A percentile compares a stretch with the other conserved stretches of the same genome.
Conservation (phyloP, 2,888 invertebrate genomes). For the Pollenia amentaria region DNA sequence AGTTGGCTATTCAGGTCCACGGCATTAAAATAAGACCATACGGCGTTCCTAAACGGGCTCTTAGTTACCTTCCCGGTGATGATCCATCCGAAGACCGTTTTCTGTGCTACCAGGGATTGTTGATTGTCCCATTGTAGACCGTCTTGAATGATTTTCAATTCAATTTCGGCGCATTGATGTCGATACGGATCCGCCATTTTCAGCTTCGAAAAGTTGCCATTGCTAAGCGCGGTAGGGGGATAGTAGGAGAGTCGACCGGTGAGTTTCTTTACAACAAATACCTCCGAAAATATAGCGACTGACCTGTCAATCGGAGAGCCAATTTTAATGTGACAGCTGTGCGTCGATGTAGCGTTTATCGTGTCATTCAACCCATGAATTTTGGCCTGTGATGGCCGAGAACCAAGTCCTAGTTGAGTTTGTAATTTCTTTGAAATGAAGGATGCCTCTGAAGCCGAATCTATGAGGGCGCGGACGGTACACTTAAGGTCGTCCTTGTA, state of each 20-base stretch:
- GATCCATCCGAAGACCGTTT: constrained; percentile 37
- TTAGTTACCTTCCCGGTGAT: not conserved
- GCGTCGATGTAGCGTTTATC: too few relatives aligned
- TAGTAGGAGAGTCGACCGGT: constrained; percentile 4
- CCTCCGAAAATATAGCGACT: too few relatives aligned
- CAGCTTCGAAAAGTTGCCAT: not conserved
- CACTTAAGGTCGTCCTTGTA: too few relatives aligned
- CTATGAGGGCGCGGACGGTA: not conserved
- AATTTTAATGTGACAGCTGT: not conserved
- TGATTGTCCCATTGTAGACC: not conserved
- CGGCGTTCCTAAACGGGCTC: not conserved
- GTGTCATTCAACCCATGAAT: too few relatives aligned
- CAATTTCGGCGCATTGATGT: not conserved
- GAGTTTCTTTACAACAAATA: constrained; percentile 4
- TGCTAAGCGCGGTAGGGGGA: not conserved
- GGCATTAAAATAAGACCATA: not conserved
- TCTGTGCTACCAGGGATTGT: constrained; percentile 24
- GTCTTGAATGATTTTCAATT: not conserved
- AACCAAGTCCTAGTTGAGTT: too few relatives aligned
- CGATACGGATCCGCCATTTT: not conserved
- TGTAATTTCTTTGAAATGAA: too few relatives aligned
- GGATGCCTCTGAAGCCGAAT: not conserved
- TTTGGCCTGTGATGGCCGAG: too few relatives aligned
- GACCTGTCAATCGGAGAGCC: not conserved
- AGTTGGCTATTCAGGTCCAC: not conserved